Conservation (phyloP, 2,888 invertebrate species). For the Tillus elongatus region DNA sequence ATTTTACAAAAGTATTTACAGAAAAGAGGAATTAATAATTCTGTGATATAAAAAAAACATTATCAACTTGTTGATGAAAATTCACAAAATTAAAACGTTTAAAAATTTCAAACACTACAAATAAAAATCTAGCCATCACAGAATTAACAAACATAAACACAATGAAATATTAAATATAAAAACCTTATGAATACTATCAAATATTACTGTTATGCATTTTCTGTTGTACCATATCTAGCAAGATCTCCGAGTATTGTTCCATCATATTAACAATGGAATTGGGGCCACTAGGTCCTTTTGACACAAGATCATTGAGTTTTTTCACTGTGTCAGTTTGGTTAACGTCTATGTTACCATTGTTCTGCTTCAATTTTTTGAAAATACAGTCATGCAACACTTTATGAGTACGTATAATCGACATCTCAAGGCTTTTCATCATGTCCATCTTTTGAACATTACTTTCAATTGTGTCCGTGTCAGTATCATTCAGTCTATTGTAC, state of each 20-base stretch:
- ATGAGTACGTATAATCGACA: slow-evolving; percentile 51
- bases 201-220: slow-evolving; percentile 42
- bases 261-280: slow-evolving; percentile 49
- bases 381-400: slow-evolving; percentile 48
- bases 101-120: too few relatives aligned
- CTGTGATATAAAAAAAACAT: too few relatives aligned
- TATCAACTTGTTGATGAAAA: too few relatives aligned
- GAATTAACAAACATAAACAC: too few relatives aligned
- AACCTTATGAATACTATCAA: too few relatives aligned
- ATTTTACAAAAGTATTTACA: too few relatives aligned
- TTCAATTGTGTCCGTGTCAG: slow-evolving; percentile 27
- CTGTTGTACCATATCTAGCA: slow-evolving; percentile 53
- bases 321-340: slow-evolving; percentile 46
- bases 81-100: too few relatives aligned
- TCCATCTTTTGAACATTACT: slow-evolving; percentile 34
- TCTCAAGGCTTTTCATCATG: slow-evolving; percentile 48
- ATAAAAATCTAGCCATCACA: too few relatives aligned
- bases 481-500: slow-evolving; percentile 55
- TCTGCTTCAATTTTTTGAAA: slow-evolving; percentile 35
- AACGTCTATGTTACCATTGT: slow-evolving; percentile 36
- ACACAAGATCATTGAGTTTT: slow-evolving; percentile 42
- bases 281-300: slow-evolving; percentile 40
- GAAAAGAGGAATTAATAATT: too few relatives aligned
- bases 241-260: slow-evolving; percentile 54
- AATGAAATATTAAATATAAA: too few relatives aligned